Percentiles rank a stretch among this genome's conserved stretches.
Evolutionary conservation across 1,140 invertebrate species (phyloP).

Genomic region (Heliconius melpomene): DNA sequence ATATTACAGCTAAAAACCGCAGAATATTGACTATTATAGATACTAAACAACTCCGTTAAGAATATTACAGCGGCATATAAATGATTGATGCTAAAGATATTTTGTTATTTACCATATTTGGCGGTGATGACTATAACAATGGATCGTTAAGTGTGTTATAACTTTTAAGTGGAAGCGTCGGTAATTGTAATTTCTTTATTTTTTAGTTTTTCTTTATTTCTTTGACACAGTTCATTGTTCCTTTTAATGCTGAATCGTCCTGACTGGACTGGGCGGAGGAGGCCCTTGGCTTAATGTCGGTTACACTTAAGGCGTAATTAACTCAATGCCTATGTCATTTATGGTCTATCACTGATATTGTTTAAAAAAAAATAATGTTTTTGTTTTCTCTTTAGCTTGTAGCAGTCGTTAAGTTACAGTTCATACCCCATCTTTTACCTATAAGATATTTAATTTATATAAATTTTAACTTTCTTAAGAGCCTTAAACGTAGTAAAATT

Average conservation of each 20-base stretch:
- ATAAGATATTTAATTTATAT: too few relatives aligned
- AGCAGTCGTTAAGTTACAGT: too few relatives aligned
- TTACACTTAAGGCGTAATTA: background rate
- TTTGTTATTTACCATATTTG: background rate
- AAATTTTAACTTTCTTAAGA: too few relatives aligned
- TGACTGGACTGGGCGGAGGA: conserved; percentile 54
- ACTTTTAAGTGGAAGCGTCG: background rate
- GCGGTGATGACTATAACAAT: background rate
- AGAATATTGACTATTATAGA: background rate
- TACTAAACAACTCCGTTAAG: too few relatives aligned
- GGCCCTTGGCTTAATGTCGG: conserved; percentile 25
- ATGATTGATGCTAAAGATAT: background rate
- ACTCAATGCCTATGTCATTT: background rate
- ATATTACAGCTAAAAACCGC: background rate
- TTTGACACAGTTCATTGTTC: conserved; percentile 49
- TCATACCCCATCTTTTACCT: too few relatives aligned
- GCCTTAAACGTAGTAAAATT: background rate
- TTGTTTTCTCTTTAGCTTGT: too few relatives aligned
- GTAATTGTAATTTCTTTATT: background rate
- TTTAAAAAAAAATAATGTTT: background rate
- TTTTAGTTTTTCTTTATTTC: conserved; percentile 26
- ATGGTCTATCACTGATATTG: background rate
- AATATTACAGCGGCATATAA: too few relatives aligned
- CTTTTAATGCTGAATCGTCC: background rate
- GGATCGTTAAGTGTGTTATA: background rate